Conservation (phyloP, 2,888 invertebrate species). For the Orthonychiurus folsomi region DNA sequence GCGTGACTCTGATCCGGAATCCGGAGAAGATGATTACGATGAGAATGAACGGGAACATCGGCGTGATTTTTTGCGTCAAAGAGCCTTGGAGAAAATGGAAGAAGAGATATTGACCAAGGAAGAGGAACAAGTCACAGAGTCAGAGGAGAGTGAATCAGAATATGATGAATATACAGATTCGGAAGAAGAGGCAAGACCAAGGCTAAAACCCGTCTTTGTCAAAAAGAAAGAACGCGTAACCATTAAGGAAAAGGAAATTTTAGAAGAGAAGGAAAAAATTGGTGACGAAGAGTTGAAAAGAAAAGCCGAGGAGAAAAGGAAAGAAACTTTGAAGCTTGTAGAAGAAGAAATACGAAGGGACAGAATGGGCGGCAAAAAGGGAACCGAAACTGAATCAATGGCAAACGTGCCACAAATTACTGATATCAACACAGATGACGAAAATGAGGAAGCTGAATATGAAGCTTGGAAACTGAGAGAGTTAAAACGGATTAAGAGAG, state of each 20-base stretch:
- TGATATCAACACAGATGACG: constrained; percentile 86
- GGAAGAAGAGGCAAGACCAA: constrained; percentile 73
- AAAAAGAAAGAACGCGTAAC: constrained; percentile 88
- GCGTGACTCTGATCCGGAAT: constrained; percentile 47
- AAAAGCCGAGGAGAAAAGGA: constrained; percentile 75
- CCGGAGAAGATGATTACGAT: constrained; percentile 66
- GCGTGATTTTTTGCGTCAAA: constrained; percentile 58
- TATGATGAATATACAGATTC: constrained; percentile 74
- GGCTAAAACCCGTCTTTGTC: constrained; percentile 91
- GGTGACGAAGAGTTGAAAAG: constrained; percentile 72
- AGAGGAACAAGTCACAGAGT: constrained; percentile 52
- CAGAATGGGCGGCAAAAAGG: constrained; percentile 43
- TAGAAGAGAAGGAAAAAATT: constrained; percentile 73
- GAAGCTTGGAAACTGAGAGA: constrained; percentile 97
- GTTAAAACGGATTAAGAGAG: constrained; percentile 88
- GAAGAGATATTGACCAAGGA: constrained; percentile 60
- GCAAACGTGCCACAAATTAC: constrained; percentile 56
- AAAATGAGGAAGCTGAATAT: constrained; percentile 86
- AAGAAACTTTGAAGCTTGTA: constrained; percentile 78
- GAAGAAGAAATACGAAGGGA: constrained; percentile 83
- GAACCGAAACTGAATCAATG: constrained; percentile 28
- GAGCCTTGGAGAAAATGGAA: constrained; percentile 57
- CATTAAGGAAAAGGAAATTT: constrained; percentile 86
- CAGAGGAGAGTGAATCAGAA: constrained; percentile 54
- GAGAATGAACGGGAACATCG: constrained; percentile 76